Percentiles rank a stretch among this genome's conserved stretches.
Evolutionary conservation across 2,113 vertebrate genomes (phyloP).

Genomic region (Heterotilapia buettikoferi): DNA sequence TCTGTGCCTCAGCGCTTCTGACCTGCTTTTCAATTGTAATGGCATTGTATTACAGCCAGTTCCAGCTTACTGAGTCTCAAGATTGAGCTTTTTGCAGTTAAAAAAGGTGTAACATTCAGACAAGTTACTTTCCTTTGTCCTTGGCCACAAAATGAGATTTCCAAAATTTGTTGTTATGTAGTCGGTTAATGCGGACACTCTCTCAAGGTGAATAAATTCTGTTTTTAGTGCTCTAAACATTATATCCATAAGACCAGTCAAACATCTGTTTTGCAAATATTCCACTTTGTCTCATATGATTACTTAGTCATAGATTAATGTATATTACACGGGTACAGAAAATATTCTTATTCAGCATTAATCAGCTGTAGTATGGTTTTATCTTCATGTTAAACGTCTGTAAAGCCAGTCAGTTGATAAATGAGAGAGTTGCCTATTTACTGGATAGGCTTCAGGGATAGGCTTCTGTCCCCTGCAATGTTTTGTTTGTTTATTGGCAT

Average conservation of each 20-base stretch:
- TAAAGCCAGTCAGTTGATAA: neutral
- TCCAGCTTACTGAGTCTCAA: slow-evolving; percentile 71
- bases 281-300: fast-evolving
- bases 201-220: slow-evolving; percentile 11
- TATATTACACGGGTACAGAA: neutral
- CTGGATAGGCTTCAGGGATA: neutral
- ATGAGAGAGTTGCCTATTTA: neutral
- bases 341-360: neutral
- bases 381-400: neutral
- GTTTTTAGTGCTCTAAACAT: neutral
- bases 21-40: slow-evolving; percentile 62
- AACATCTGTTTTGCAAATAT: neutral
- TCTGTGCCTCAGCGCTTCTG: slow-evolving; percentile 33
- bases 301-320: neutral
- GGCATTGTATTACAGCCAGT: slow-evolving; percentile 65
- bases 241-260: neutral
- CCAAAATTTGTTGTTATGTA: slow-evolving; percentile 30
- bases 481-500: neutral
- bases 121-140: slow-evolving; percentile 57
- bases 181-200: neutral
- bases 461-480: neutral
- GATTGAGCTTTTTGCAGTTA: slow-evolving; percentile 68
- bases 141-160: slow-evolving; percentile 46
- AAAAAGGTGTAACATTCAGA: slow-evolving; percentile 67
- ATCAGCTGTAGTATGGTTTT: neutral